Conservation (phyloP, 2,797 vertebrate species). For the Nyctalus aviator region DNA sequence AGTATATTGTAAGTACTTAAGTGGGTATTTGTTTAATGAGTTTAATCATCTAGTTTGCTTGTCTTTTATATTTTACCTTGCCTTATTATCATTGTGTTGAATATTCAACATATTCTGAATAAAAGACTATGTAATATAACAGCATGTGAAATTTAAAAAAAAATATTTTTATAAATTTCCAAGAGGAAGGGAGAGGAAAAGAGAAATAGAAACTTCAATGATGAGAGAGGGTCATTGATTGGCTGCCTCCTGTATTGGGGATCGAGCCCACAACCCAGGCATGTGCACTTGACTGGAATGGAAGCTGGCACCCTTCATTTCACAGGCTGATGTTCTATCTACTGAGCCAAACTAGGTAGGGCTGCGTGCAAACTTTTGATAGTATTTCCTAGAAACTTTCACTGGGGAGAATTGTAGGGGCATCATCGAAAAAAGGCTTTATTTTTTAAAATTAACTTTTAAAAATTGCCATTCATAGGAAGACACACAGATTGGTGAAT, state of each 20-base stretch:
- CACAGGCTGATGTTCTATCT: too few relatives aligned
- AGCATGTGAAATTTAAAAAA: neutral
- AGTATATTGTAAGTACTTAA: neutral
- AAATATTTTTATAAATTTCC: too few relatives aligned
- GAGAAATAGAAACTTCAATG: too few relatives aligned
- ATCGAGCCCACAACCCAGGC: too few relatives aligned
- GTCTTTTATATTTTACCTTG: conserved; percentile 25
- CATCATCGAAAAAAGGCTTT: conserved; percentile 3
- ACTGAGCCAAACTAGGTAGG: too few relatives aligned
- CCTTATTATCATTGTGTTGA: neutral
- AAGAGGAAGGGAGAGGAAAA: too few relatives aligned
- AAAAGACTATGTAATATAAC: neutral
- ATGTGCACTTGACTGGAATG: too few relatives aligned
- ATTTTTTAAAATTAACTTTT: neutral
- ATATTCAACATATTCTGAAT: neutral
- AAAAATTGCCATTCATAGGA: neutral
- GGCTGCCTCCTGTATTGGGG: too few relatives aligned
- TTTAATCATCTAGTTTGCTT: neutral
- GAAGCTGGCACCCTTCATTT: too few relatives aligned
- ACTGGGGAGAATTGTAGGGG: neutral
- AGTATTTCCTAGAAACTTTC: neutral
- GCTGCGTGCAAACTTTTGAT: neutral
- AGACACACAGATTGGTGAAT: neutral
- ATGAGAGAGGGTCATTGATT: too few relatives aligned
- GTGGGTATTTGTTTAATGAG: neutral